A percentile compares a stretch with the other conserved stretches of the same genome.
Evolutionary conservation across 1,140 invertebrate genomes (phyloP).

Genomic region (Drosophila lacertosa): DNA sequence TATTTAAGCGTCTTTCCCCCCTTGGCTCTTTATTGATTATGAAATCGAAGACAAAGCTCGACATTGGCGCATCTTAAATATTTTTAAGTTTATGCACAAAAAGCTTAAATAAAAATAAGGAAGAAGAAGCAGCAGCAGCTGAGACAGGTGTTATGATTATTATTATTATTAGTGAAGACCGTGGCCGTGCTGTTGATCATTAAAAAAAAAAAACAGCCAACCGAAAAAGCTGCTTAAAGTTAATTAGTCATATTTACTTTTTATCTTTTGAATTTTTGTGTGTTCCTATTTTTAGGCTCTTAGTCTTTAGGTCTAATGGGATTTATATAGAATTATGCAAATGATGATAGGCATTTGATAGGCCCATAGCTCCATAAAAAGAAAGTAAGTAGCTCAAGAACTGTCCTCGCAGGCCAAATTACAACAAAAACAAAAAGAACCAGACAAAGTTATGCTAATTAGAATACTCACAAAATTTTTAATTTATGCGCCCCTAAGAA

Average conservation of each 20-base stretch:
- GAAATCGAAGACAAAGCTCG: constrained; percentile 51
- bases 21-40: constrained; percentile 57
- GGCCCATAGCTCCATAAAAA: constrained; percentile 15
- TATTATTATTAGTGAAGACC: constrained; percentile 19
- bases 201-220: constrained; percentile 21
- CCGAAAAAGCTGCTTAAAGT: constrained; percentile 62
- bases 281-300: constrained; percentile 18
- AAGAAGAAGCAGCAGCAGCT: not conserved
- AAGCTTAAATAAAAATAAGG: not conserved
- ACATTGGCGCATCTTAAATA: constrained; percentile 19
- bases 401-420: constrained; percentile 8
- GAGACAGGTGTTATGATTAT: constrained; percentile 52
- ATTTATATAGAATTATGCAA: constrained; percentile 78
- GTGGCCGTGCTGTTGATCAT: constrained; percentile 16
- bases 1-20: constrained; percentile 1
- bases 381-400: constrained; percentile 16
- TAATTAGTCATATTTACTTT: constrained; percentile 71
- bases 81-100: constrained; percentile 4
- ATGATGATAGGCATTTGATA: constrained; percentile 75
- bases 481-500: constrained; percentile 31
- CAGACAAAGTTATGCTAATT: constrained; percentile 68
- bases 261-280: constrained; percentile 28
- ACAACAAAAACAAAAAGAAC: not conserved
- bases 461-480: constrained; percentile 41
- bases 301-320: constrained; percentile 54